Evolutionary conservation across 2,797 vertebrate genomes (phyloP).

Genomic region (Echeneis naucrates): DNA sequence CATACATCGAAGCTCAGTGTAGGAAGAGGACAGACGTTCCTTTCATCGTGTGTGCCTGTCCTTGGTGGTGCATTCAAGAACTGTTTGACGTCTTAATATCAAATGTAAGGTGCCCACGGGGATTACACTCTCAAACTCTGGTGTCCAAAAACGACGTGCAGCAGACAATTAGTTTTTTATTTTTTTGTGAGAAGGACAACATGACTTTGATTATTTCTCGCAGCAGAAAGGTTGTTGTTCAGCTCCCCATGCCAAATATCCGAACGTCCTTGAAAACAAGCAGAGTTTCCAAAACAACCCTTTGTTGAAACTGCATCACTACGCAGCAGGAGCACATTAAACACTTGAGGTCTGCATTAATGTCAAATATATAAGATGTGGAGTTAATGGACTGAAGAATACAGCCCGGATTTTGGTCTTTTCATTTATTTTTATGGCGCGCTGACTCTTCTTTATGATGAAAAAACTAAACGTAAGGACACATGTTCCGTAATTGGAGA

Average conservation of each 20-base stretch:
- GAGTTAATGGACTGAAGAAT: constrained; percentile 14
- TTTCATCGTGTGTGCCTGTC: neutral
- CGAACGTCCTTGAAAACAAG: constrained; percentile 12
- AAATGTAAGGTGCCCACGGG: neutral
- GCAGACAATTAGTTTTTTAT: neutral
- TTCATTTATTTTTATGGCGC: constrained; percentile 11
- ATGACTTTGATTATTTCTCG: neutral
- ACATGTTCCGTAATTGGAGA: constrained; percentile 37
- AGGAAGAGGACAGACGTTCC: neutral
- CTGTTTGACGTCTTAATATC: neutral
- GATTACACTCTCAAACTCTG: neutral
- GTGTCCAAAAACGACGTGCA: too few relatives aligned
- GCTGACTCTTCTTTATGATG: constrained; percentile 7
- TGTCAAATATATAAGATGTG: constrained; percentile 20
- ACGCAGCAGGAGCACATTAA: neutral
- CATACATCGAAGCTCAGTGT: neutral
- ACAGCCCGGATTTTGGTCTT: constrained; percentile 8
- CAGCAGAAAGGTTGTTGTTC: neutral
- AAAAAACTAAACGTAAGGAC: neutral
- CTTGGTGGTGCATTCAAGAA: neutral
- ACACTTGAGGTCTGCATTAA: constrained; percentile 18
- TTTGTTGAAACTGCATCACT: neutral
- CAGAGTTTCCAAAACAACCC: neutral
- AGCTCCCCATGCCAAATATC: neutral
- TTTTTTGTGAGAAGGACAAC: neutral